A percentile compares a stretch with the other conserved stretches of the same genome.
phyloP scores from a whole-genome alignment of 2,888 invertebrate species.

The Pardosa pseudoannulata region DNA sequence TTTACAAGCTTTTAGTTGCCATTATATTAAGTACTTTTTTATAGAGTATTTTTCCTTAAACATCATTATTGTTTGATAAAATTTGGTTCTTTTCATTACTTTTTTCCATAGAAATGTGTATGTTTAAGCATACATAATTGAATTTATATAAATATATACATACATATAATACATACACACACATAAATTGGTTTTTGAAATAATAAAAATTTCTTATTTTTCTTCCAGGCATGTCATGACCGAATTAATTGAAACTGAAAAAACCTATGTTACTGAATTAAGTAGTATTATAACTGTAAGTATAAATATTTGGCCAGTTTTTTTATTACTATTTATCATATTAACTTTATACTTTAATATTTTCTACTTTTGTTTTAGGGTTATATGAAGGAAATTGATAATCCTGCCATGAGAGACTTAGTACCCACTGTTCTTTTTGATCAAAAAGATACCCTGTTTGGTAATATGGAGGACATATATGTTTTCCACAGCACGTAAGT shows the following conservation, averaged over 20 bases:
- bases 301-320: background rate
- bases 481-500: slow-evolving; percentile 89
- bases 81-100: no score
- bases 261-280: slow-evolving; percentile 94
- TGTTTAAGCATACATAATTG: no score
- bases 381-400: slow-evolving; percentile 90
- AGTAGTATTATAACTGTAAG: slow-evolving; percentile 89
- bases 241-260: slow-evolving; percentile 94
- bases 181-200: no score
- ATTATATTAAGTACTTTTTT: no score
- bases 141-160: no score
- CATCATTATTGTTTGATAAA: no score
- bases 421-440: slow-evolving; percentile 87
- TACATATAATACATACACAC: no score
- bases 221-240: slow-evolving; percentile 87
- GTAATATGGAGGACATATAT: slow-evolving; percentile 93
- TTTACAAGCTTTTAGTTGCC: no score
- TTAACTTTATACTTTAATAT: background rate
- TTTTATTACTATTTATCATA: background rate
- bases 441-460: slow-evolving; percentile 91
- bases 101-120: no score
- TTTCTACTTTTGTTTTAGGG: slow-evolving; percentile 81
- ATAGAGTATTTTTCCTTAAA: no score
- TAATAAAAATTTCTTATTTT: no score
- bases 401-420: slow-evolving; percentile 86